These are phyloP conservation scores for Pantelozetes paolii DNA, from an alignment of 2,888 invertebrate genomes.

Conservation along the genomic window DNA sequence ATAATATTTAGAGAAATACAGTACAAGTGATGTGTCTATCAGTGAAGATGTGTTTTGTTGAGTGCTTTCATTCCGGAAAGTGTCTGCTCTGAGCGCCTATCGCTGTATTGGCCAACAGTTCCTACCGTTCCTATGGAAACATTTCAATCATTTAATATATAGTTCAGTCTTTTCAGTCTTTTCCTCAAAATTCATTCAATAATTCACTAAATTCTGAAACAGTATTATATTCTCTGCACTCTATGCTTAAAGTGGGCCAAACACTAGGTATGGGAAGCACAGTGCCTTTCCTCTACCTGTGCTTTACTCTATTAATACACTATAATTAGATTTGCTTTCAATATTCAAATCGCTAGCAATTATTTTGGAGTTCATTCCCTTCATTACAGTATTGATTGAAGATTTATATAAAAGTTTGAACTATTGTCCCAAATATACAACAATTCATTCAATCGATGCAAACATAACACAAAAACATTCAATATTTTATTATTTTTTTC, in stretches of 20 bases:
- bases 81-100: background rate
- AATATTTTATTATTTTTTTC: background rate
- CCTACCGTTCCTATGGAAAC: constrained; percentile 22
- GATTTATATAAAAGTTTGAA: background rate
- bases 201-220: background rate
- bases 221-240: background rate
- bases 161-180: background rate
- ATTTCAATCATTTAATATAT: background rate
- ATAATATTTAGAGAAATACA: background rate
- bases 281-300: background rate
- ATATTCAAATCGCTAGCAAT: background rate
- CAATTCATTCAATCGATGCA: background rate
- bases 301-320: background rate
- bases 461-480: background rate
- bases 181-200: constrained; percentile 23
- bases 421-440: background rate
- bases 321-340: background rate
- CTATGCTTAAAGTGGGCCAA: background rate
- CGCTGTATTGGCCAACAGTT: background rate
- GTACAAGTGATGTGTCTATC: background rate
- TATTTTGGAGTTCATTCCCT: background rate
- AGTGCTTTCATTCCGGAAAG: constrained; percentile 17
- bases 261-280: background rate
- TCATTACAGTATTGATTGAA: background rate
- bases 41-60: background rate